Base-by-base conservation (phyloP, 2,888 invertebrate genomes). In the Agrotis clavis region DNA sequence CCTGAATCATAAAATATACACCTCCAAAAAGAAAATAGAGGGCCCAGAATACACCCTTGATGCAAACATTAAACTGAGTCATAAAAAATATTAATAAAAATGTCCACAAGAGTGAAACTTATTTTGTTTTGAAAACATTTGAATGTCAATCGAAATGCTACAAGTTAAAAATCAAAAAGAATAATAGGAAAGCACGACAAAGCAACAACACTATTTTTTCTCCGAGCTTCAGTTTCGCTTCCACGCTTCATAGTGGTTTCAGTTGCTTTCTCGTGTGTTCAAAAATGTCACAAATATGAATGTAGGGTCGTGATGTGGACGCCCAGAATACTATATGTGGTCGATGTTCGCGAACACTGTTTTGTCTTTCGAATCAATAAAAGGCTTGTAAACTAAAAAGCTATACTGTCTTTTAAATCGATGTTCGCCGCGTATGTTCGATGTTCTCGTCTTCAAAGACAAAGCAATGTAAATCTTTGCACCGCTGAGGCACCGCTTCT, bases 401-500 rank as follows among this genome's bases (percentile, higher is more conserved):
- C 48, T 18, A 45, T 48, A 18, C 14, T 67, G 1, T 67, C n/a
- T 60, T 76, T 45, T 0, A 16, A 71, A 25, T 59, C n/a, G 21
- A 74, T 61, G 47, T 68, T 18, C 7, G n/a, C n/a, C n/a, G n/a
- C n/a, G 35, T 71, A 11, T 19, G 4, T 21, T 69, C 47, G 18
- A 51, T 73, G 51, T 71, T 35, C 35, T 62, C 41, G 63, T 60
- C 9, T 11, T 35, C 74, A 47, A 89, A 90, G 91, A 93, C 94
- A 94, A 92, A 91, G 90, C 92, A 92, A 91, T 92, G 92, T 89
- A 83, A 84, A 81, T 79, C 81, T 81, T 80, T 87, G 92, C 94
- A 95, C 95, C 86, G 96, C 95, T 95, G 88, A 88, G 89, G 94
- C 95, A 95, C 95, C 88, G 96, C 95, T 95, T 91, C 69, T 67